Conservation (phyloP, 2,113 vertebrate species). For the Coregonus clupeaformis region DNA sequence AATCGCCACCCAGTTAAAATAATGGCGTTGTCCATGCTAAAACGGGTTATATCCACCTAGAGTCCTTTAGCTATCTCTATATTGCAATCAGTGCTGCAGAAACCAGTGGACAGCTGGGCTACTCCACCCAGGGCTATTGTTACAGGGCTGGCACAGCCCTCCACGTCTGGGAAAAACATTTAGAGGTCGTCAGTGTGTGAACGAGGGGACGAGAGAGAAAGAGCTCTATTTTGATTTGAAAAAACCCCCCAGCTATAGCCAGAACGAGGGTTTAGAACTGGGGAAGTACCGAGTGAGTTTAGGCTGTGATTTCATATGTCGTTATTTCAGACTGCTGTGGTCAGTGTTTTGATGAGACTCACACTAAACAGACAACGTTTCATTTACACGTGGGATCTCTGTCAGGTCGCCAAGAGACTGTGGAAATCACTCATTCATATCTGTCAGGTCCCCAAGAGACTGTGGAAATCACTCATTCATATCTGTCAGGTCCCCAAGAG, state of each 20-base stretch:
- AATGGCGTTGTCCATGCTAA: no score
- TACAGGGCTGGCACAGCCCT: conserved; percentile 55
- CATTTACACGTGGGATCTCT: no score
- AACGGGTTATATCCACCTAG: conserved; percentile 13
- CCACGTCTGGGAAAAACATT: conserved; percentile 65
- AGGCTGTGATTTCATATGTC: background rate
- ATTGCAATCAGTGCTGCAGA: conserved; percentile 44
- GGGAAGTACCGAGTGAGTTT: background rate
- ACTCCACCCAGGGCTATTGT: conserved; percentile 67
- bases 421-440: no score
- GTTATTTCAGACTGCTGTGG: no score
- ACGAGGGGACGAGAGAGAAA: conserved; percentile 24
- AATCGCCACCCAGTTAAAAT: no score
- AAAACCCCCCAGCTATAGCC: background rate
- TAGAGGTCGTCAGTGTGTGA: conserved; percentile 46
- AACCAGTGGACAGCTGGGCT: conserved; percentile 51
- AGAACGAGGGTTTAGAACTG: background rate
- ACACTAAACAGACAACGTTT: no score
- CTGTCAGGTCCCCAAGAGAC: no score
- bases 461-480: no score
- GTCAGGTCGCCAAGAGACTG: no score
- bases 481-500: no score
- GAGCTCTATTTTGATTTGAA: conserved; percentile 16
- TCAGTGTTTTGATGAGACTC: no score
- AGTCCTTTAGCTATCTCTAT: conserved; percentile 29